Evolutionary conservation across 2,797 vertebrate genomes (phyloP).

Genomic region (Merluccius polli): DNA sequence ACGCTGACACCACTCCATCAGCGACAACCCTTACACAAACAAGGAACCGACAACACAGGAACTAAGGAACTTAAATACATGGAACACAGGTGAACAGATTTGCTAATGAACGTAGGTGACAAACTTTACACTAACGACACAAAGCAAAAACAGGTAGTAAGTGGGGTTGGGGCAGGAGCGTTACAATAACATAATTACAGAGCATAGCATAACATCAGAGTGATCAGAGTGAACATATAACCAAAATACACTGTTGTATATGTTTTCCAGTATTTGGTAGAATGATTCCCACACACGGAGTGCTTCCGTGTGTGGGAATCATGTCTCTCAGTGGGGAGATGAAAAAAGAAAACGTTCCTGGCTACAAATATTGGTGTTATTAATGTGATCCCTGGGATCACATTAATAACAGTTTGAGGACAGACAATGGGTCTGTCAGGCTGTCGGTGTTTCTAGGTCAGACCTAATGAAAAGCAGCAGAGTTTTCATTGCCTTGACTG

Average conservation of each 20-base stretch:
- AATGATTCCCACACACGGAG: constrained; percentile 1
- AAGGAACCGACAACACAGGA: too few species aligned
- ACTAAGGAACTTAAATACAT: too few species aligned
- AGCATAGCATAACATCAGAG: not conserved
- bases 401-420: constrained; percentile 58
- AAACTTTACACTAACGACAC: too few species aligned
- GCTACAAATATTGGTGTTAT: constrained; percentile 28
- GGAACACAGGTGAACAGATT: too few species aligned
- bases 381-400: constrained; percentile 36
- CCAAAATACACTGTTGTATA: not conserved
- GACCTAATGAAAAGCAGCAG: constrained; percentile 65
- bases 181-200: too few species aligned
- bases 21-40: too few species aligned
- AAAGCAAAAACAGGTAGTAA: too few species aligned
- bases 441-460: constrained; percentile 55
- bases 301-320: constrained; percentile 26
- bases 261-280: not conserved
- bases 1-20: too few species aligned
- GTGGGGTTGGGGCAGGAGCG: too few species aligned
- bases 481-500: constrained; percentile 30
- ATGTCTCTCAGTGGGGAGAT: constrained; percentile 29
- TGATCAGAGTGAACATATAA: not conserved
- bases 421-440: constrained; percentile 36
- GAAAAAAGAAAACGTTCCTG: constrained; percentile 31
- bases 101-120: too few species aligned